Conservation (phyloP, 2,113 vertebrate genomes). For the Addax nasomaculatus region DNA sequence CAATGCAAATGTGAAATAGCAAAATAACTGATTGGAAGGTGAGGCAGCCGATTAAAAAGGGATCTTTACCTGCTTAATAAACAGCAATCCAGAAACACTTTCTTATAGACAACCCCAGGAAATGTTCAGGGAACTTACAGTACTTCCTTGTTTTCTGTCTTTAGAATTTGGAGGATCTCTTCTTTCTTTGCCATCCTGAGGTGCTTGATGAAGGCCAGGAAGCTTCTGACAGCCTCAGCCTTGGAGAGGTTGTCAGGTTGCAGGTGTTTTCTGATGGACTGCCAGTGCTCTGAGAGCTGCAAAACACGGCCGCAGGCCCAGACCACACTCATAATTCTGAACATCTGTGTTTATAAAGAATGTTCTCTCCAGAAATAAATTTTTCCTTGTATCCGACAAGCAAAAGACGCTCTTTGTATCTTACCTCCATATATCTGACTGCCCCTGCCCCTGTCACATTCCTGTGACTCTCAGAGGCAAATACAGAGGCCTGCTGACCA, state of each 20-base stretch:
- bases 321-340: not conserved
- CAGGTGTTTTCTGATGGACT: conserved; percentile 82
- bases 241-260: conserved; percentile 90
- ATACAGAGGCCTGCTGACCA: not conserved
- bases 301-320: conserved; percentile 29
- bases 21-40: not conserved
- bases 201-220: conserved; percentile 90
- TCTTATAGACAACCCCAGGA: not conserved
- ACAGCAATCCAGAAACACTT: not conserved
- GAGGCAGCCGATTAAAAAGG: not conserved
- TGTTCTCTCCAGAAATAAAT: not conserved
- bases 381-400: not conserved
- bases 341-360: not conserved
- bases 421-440: not conserved
- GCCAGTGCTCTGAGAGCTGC: conserved; percentile 91
- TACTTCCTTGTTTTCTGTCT: conserved; percentile 85
- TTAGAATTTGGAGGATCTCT: conserved; percentile 91
- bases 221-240: conserved; percentile 85
- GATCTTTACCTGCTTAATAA: not conserved
- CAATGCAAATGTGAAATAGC: not conserved
- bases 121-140: conserved; percentile 84
- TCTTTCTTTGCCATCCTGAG: conserved; percentile 89
- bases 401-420: not conserved
- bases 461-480: not conserved
- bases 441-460: not conserved